Evolutionary conservation across 2,113 vertebrate genomes (phyloP), one percentile per base, ranked within the genome.

Genomic region (Scalopus aquaticus): DNA sequence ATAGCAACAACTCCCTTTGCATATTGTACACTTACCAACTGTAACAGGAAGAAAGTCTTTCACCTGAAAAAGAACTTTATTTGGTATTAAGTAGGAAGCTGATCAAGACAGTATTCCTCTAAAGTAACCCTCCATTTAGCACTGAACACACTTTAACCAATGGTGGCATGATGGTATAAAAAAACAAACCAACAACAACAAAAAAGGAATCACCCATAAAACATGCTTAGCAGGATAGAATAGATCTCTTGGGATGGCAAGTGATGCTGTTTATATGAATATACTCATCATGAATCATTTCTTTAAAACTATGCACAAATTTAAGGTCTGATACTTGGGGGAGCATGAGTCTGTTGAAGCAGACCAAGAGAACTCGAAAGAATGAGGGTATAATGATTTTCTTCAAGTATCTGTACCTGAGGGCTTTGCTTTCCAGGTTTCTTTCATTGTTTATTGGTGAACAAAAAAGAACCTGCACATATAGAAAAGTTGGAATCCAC

Each of bases 11-110:
- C 16, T 64, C n/a, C 5, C 1, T 39, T 88, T 86, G 51, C 35
- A 24, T 79, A 30, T 32, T 67, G 9, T 32, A 62, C 22, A 11
- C 15, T 2, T 54, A 37, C 39, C 37, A 78, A 0, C 88, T 94
- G 32, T 56, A 51, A 93, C 72, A 51, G 32, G 20, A 73, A 49
- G 32, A 19, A 69, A 42, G n/a, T 39, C 35, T 69, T 77, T 60
- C 30, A 35, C 30, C 24, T 54, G 60, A 12, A 56, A 95, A 89
- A 81, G 70, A 69, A 96, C 73, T 67, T 95, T 76, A 37, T 35
- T 44, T 24, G 70, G 11, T 81, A 42, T 39, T 73, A 67, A 32
- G 58, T 77, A 58, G 13, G 64, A 44, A 51, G 58, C 7, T 24
- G 35, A 6, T 62, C 39, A 85, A 86, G 51, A 22, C 24, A 90